Base-by-base conservation (phyloP, 2,888 invertebrate species). In the Venusia cambrica region DNA sequence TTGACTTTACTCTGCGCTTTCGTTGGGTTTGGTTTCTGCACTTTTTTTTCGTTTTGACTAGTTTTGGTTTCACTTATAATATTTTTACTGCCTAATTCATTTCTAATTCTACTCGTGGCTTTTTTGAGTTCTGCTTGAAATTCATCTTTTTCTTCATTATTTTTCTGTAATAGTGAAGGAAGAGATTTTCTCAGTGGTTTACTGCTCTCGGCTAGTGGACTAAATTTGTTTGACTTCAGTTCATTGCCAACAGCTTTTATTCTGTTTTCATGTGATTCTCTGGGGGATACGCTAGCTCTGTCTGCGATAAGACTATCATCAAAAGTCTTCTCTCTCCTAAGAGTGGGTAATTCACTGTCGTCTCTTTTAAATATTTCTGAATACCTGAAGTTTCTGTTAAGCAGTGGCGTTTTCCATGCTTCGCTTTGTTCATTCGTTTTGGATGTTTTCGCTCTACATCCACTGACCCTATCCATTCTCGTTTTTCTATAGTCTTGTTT, bases 71-170 rank as follows among this genome's bases (percentile, higher is more conserved):
- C 74, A 73, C 69, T 83, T 65, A 81, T 51, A 75, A 73, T 83
- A 75, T 67, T 54, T 76, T 76, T 83, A 83, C 54, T 73, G 51
- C 76, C 76, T 81, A 85, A 62, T 60, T 85, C 83, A 56, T 66
- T 75, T 66, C 83, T 85, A 71, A 88, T 79, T 56, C 78, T 87
- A 83, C 65, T 84, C 55, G 88, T 88, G 34, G 87, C 88, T 62
- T 84, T 85, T 54, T 83, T 85, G 14, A 88, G 72, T 73, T 87
- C 88, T 33, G 75, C 68, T 75, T 84, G 85, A 79, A 88, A 88
- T 73, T 88, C 87, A 72, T 85, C 84, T 74, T 85, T 85, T 80
- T 83, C 87, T 76, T 83, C 85, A 75, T 69, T 87, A 81, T 75
- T 74, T 61, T 79, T 83, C 12, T 50, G 44, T 64, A 85, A 76